Evolutionary conservation across 2,888 invertebrate species (phyloP), one percentile per base, ranked within the genome.

Genomic region (Furcula furcula): DNA sequence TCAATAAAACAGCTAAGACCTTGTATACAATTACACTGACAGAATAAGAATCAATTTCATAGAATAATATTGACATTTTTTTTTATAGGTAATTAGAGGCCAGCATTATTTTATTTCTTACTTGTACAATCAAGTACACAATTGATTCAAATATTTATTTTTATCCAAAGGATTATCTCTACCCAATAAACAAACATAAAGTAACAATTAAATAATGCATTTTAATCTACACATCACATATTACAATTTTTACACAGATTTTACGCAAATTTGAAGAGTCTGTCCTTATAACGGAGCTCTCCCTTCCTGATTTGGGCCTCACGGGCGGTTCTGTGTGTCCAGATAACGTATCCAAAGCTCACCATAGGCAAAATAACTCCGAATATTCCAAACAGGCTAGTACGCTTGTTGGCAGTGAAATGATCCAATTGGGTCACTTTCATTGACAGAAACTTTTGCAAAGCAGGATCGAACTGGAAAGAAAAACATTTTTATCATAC

Each of bases 391-490:
- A 86, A 69, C 21, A 89, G 50, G 38, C 91, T 77, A 2, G 91
- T 90, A 43, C 85, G 91, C 1, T 83, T 78, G 15, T 91, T 93
- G 0, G 95, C 92, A 62, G 90, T 91, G 67, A 95, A 95, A 62
- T 92, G 85, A 0, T 94, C 92, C 45, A 87, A 91, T 31, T 91
- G 80, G 4, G 90, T 91, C 0, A 91, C 91, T 71, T 91, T 91
- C 92, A 95, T 91, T 0, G 96, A 91, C 66, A 92, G 85, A 66
- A 91, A 95, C 32, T 95, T 91, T 59, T 94, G 93, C 2, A 96
- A 50, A 6, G 93, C 94, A n/a, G 93, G 82, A 76, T 97, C 97
- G 72, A 96, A 94, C 97, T 97, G 80, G 50, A 91, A 91, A 55
- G 57, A 63, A 23, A 12, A 12, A 7, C 6, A 23, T 27, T 9